phyloP scores from a whole-genome alignment of 1,140 invertebrate genomes.

The Drosophila rufa region DNA sequence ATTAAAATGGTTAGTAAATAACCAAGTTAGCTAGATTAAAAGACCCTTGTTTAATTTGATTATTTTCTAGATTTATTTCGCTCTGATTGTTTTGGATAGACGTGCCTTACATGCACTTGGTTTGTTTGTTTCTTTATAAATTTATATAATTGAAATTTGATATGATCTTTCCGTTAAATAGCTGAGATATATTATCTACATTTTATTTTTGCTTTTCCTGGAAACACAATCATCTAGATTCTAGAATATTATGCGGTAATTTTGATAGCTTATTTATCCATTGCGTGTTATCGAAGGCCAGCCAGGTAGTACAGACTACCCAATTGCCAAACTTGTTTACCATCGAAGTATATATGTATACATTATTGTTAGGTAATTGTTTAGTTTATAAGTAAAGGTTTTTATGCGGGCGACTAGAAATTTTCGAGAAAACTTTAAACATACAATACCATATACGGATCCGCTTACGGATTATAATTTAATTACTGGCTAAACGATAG shows the following conservation, averaged over 20 bases:
- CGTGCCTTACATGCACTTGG: constrained; percentile 58
- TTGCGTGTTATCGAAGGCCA: constrained; percentile 16
- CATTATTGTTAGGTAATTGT: constrained; percentile 46
- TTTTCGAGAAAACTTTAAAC: constrained; percentile 77
- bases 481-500: constrained; percentile 74
- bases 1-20: no score
- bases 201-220: constrained; percentile 8
- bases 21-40: neutral
- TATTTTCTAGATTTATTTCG: constrained; percentile 77
- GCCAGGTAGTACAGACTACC: constrained; percentile 41
- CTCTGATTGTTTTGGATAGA: constrained; percentile 74
- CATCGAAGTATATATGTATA: constrained; percentile 4
- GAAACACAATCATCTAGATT: constrained; percentile 24
- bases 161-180: constrained; percentile 25
- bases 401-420: constrained; percentile 81
- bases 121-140: constrained; percentile 33
- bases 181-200: constrained; percentile 46
- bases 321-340: constrained; percentile 53
- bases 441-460: constrained; percentile 60
- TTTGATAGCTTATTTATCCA: constrained; percentile 25
- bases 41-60: constrained; percentile 29
- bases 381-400: constrained; percentile 72
- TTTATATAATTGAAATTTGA: constrained; percentile 48
- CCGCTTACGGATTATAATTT: constrained; percentile 52
- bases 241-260: constrained; percentile 20